Conservation (phyloP, 1,140 invertebrate species). For the Caerostris extrusa region DNA sequence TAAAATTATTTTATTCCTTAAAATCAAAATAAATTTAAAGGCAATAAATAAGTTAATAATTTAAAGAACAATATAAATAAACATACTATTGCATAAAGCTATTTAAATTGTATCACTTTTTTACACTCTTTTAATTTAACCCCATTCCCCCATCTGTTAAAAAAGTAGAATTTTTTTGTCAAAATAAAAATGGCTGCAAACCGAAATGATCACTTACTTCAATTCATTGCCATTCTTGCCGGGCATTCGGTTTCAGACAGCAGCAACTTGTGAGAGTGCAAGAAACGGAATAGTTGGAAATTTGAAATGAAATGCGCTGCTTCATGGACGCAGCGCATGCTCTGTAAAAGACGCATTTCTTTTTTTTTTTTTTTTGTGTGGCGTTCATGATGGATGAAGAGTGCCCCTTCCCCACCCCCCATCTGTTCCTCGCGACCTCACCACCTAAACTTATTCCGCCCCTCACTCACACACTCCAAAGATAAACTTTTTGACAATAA, state of each 20-base stretch:
- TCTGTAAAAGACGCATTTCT: constrained; percentile 8
- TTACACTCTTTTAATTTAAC: too few species aligned
- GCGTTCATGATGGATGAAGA: constrained; percentile 27
- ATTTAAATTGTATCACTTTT: too few species aligned
- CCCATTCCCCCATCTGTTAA: too few species aligned
- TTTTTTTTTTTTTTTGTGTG: not conserved
- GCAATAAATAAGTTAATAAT: too few species aligned
- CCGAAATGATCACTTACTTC: not conserved
- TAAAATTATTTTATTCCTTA: too few species aligned
- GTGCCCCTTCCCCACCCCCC: not conserved
- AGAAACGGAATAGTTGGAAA: constrained; percentile 58
- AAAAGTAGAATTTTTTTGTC: too few species aligned
- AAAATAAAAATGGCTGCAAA: not conserved
- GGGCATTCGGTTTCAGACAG: not conserved
- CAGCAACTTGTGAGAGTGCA: constrained; percentile 50
- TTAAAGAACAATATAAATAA: too few species aligned
- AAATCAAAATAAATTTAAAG: too few species aligned
- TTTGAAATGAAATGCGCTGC: constrained; percentile 64
- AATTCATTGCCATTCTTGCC: not conserved
- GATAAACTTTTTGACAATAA: constrained; percentile 20
- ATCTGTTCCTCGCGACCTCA: not conserved
- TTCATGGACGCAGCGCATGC: constrained; percentile 50
- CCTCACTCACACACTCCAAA: constrained; percentile 7
- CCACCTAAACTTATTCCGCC: not conserved
- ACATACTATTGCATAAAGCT: too few species aligned